Base-by-base conservation (phyloP, 2,797 vertebrate species). In the Podarcis siculus region DNA sequence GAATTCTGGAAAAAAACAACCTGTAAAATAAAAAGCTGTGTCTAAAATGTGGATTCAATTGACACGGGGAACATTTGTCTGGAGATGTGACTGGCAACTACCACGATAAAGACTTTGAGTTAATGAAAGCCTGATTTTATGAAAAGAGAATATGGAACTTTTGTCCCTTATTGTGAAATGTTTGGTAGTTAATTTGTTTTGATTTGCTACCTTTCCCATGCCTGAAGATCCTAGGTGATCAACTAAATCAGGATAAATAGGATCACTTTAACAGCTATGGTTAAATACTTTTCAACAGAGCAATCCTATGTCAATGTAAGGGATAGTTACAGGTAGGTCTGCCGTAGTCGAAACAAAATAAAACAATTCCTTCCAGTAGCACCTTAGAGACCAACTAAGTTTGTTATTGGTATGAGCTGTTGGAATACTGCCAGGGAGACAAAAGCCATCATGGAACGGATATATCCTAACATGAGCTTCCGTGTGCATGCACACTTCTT, bases 41-140 rank as follows among this genome's bases (percentile, higher is more conserved):
- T 49, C n/a, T 58, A 66, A 93, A 87, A 86, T 42, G 35, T 77
- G 32, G 58, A 83, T 76, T 42, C 19, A 83, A 0, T 79, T 87
- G 0, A 30, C 83, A 82, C 45, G 64, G 1, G 55, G 58, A 89
- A 86, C 17, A 81, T 73, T 86, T 77, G 45, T 39, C 77, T 8
- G 82, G n/a, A 79, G 42, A 80, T 69, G 75, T 80, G 13, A 39
- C 39, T 15, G 23, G 82, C 80, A 21, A 66, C 37, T 3, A 66
- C 39, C 86, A 23, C 3, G 82, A 66, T 82, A 90, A 76, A 69
- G n/a, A 35, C 12, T 69, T 45, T 37, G 7, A 85, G 66, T 27
- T 58, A 87, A 55, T 3, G 87, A 30, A 90, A 90, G 85, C 12
- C n/a, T 81, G 23, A 0, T 69, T 83, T 85, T 90, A 45, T 79